Evolutionary conservation across 2,888 invertebrate genomes (phyloP).

Genomic region (Latrodectus hesperus): DNA sequence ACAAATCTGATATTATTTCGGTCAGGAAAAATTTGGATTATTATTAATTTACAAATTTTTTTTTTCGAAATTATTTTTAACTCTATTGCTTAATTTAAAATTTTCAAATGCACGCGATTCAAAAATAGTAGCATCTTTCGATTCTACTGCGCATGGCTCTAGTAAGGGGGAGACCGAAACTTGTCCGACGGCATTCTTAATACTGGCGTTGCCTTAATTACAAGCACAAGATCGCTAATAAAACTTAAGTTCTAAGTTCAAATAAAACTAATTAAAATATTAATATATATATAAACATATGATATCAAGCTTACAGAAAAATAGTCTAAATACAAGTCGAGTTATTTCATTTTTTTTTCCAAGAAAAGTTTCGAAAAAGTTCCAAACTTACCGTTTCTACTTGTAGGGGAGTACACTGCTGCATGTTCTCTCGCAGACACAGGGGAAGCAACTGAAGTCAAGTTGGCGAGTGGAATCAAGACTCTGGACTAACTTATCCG

Average conservation of each 20-base stretch:
- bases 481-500: constrained; percentile 37
- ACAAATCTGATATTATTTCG: too few species aligned
- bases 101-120: not conserved
- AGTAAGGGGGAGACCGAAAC: not conserved
- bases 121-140: not conserved
- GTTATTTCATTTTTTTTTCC: too few species aligned
- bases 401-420: constrained; percentile 44
- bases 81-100: too few species aligned
- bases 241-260: not conserved
- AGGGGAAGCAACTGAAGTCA: constrained; percentile 41
- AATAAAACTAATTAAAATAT: not conserved
- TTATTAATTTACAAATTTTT: too few species aligned
- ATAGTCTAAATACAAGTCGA: not conserved
- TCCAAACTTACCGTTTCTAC: constrained; percentile 47
- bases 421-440: constrained; percentile 51
- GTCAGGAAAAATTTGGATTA: too few species aligned
- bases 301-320: too few species aligned
- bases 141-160: not conserved
- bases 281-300: not conserved
- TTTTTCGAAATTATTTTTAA: too few species aligned
- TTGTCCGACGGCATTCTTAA: constrained; percentile 11
- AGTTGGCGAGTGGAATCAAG: constrained; percentile 46
- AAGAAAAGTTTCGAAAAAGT: too few species aligned
- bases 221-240: not conserved
- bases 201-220: constrained; percentile 29